Evolutionary conservation across 2,888 invertebrate genomes (phyloP), one percentile per base, ranked within the genome.

Genomic region (Bombyx huttoni): DNA sequence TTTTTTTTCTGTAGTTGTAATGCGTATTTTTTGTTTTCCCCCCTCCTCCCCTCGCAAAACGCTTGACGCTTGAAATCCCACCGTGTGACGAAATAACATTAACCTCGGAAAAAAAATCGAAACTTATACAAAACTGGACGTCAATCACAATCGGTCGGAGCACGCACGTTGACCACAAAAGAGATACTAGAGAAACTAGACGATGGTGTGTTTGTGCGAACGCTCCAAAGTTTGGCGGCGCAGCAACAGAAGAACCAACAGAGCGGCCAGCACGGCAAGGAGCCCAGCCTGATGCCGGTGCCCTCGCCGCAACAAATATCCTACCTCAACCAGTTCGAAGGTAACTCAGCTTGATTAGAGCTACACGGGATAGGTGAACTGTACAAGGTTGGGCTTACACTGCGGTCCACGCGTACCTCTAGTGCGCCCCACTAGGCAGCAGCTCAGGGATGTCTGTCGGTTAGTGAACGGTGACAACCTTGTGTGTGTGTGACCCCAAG

Each of bases 221-320:
- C 88, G 53, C 84, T 89, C 61, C 88, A 90, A 89, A 73, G 90
- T 81, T 75, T 89, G 79, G 76, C 89, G 68, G 89, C 83, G 68
- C 84, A 81, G 65, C 85, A 87, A 64, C 83, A 88, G 82, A 88
- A 88, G 83, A 83, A 80, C 61, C 85, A 86, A 67, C 82, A 84
- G 59, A 68, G 75, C 64, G 73, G 73, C 62, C 62, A 71, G 53
- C 80, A 79, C 54, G 90, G 90, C 55, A 95, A 95, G 89, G 96
- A 96, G 82, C 94, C 96, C 52, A 97, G 96, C 81, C 90, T 97
- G 73, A 96, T 97, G 94, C 97, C 97, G 58, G 97, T 98, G 68
- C 97, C 98, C 61, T 97, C 97, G 60, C 98, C 98, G 54, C 97
- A 97, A 86, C 97, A 97, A 91, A 97, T 98, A 76, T 96, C 96